phyloP scores from a whole-genome alignment of 2,113 vertebrate genomes.

The Junco hyemalis region DNA sequence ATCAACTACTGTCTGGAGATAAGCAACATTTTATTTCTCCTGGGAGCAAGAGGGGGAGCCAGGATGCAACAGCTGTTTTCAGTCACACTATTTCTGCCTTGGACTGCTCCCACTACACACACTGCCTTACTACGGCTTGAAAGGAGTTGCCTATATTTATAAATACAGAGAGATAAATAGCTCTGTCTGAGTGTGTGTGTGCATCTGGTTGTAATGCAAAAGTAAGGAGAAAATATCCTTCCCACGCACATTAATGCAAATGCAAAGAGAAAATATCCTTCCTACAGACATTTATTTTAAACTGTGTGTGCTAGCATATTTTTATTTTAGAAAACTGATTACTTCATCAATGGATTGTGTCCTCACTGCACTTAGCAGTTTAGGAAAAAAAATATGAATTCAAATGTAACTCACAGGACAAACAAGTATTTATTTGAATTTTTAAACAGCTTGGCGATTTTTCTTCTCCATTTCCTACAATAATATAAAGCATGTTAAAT shows the following conservation, averaged over 20 bases:
- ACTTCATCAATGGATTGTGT: conserved; percentile 4
- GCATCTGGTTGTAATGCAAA: not conserved
- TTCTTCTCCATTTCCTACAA: not conserved
- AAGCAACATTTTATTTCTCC: conserved; percentile 25
- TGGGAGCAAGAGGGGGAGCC: not conserved
- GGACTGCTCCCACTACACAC: conserved; percentile 8
- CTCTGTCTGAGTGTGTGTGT: not conserved
- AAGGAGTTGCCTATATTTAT: conserved; percentile 29
- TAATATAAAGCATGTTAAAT: not conserved
- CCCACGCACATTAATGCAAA: conserved; percentile 22
- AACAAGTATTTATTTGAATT: conserved; percentile 37
- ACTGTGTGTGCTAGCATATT: not conserved
- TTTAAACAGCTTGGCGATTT: conserved; percentile 14
- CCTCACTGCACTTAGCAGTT: not conserved
- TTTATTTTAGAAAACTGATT: conserved; percentile 48
- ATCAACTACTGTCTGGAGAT: conserved; percentile 39
- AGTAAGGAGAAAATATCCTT: conserved; percentile 34
- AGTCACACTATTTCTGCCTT: conserved; percentile 17
- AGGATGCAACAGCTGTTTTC: conserved; percentile 40
- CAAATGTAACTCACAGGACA: conserved; percentile 17
- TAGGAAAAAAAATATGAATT: not conserved
- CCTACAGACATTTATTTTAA: conserved; percentile 16
- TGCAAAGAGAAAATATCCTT: conserved; percentile 47
- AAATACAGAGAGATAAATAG: conserved; percentile 35
- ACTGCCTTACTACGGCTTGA: not conserved